These are phyloP conservation scores for Leptodactylus fuscus DNA, from an alignment of 2,113 vertebrate genomes.

Conservation along the genomic window DNA sequence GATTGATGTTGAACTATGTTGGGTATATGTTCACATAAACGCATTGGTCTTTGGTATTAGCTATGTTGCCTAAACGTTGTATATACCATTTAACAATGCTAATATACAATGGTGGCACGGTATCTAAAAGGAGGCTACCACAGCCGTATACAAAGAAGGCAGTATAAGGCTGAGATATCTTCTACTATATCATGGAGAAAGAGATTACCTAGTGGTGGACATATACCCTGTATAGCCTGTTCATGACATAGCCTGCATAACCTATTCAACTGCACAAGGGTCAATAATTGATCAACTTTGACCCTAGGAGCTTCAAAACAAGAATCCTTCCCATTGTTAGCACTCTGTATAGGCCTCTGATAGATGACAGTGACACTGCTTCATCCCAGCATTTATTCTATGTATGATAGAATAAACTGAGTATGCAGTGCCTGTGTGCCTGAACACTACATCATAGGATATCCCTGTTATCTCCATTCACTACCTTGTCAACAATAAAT, in stretches of 20 bases:
- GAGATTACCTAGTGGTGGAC: not conserved
- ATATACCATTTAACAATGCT: not conserved
- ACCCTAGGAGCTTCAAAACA: not conserved
- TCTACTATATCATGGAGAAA: not conserved
- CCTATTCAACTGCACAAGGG: not conserved
- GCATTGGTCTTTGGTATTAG: not conserved
- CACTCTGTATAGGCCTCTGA: not conserved
- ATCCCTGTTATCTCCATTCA: too few relatives aligned
- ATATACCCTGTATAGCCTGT: too few relatives aligned
- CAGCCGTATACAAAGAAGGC: not conserved
- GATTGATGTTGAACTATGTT: not conserved
- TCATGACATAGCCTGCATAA: too few relatives aligned
- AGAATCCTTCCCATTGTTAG: not conserved
- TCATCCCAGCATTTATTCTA: too few relatives aligned
- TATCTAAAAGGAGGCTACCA: not conserved
- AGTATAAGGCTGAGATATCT: not conserved
- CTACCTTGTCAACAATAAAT: not conserved
- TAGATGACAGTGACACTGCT: not conserved
- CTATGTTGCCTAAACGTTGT: not conserved
- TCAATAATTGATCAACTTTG: not conserved
- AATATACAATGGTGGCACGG: not conserved
- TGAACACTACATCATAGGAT: not conserved
- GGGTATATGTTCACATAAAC: not conserved
- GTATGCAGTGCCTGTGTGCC: not conserved
- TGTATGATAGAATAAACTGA: not conserved